Conservation (phyloP, 2,113 vertebrate species). For the Rana temporaria region DNA sequence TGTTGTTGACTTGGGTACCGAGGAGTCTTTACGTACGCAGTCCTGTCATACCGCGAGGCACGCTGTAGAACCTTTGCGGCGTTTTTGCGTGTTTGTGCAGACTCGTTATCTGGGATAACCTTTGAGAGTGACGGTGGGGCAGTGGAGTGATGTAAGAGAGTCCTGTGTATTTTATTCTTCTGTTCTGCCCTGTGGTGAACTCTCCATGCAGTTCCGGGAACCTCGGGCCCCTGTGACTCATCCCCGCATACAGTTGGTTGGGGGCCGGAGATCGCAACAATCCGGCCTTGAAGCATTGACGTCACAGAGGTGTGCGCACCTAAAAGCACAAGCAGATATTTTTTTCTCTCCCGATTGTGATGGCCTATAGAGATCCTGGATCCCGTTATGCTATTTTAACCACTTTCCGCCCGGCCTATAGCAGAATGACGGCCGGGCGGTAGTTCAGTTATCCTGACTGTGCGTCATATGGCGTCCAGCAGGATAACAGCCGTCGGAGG, state of each 20-base stretch:
- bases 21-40: background rate
- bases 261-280: background rate
- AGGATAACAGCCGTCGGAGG: no score
- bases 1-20: background rate
- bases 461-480: no score
- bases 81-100: background rate
- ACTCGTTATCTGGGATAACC: constrained; percentile 3
- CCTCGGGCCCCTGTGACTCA: background rate
- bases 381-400: no score
- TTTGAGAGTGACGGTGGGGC: background rate
- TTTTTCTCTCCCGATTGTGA: no score
- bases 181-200: constrained; percentile 31
- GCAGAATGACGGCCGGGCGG: no score
- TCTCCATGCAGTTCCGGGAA: constrained; percentile 7
- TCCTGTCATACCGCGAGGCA: no score
- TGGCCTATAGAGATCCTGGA: no score
- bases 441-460: no score
- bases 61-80: background rate
- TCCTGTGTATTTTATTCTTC: background rate
- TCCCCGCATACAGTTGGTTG: background rate
- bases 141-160: background rate
- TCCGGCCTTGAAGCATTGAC: constrained; percentile 10
- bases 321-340: background rate
- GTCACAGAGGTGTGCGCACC: background rate
- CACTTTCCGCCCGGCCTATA: no score